Evolutionary conservation across 2,888 invertebrate genomes (phyloP).

Genomic region (Chrysina gloriosa): DNA sequence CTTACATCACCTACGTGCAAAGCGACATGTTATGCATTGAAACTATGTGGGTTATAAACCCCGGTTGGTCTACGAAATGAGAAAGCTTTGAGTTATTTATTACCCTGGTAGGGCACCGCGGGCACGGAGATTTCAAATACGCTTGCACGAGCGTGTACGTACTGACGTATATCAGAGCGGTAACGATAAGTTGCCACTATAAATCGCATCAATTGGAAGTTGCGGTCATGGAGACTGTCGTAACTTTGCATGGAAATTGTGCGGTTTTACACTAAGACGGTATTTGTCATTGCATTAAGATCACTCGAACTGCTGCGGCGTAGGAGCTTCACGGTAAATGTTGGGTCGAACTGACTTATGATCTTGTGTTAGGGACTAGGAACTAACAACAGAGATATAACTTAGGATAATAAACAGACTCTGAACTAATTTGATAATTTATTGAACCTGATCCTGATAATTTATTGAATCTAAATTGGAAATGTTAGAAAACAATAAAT

Average conservation of each 20-base stretch:
- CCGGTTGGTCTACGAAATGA: conserved; percentile 24
- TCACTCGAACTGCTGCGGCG: conserved; percentile 18
- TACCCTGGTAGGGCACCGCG: conserved; percentile 17
- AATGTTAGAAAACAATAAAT: neutral
- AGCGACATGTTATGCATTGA: conserved; percentile 9
- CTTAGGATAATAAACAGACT: neutral
- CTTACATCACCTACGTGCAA: neutral
- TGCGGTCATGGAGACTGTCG: conserved; percentile 41
- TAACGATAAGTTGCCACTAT: conserved; percentile 37
- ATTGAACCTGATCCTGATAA: neutral
- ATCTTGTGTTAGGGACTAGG: neutral
- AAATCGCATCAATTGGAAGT: conserved; percentile 44
- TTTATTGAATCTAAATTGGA: neutral
- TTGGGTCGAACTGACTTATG: neutral
- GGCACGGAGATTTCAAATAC: conserved; percentile 19
- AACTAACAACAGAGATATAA: neutral
- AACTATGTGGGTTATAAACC: conserved; percentile 18
- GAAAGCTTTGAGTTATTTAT: conserved; percentile 39
- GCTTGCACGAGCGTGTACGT: neutral
- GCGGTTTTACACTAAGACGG: conserved; percentile 40
- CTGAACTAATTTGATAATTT: neutral
- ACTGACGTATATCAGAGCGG: conserved; percentile 16
- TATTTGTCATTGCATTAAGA: conserved; percentile 33
- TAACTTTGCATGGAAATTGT: conserved; percentile 41
- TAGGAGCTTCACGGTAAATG: neutral